Evolutionary conservation across 2,113 vertebrate species (phyloP), one percentile per base, ranked within the genome.

Genomic region (Sceloporus undulatus): DNA sequence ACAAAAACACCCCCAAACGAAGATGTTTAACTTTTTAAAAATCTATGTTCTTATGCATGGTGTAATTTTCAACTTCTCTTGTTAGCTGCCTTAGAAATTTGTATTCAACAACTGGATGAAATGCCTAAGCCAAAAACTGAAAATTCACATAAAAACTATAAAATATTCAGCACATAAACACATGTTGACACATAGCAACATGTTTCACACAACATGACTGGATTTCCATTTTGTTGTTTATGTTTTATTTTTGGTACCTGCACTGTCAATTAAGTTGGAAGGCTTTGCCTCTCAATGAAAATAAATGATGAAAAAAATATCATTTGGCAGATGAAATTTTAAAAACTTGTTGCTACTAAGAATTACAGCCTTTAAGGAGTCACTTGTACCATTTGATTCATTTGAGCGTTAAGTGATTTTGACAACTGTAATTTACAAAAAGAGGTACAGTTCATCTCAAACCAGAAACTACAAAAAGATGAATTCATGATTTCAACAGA

Each of bases 21-120:
- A 62, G 83, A 85, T 78, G 1, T 27, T 92, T 88, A 34, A 68
- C 42, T 27, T 19, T 4, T 34, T 4, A 16, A 84, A 78, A 76
- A 9, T 48, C 48, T 48, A 48, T 48, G 48, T 48, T 48, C 48
- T 48, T 48, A 6, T 6, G 48, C 48, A 48, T 48, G 48, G 48
- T 48, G 48, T 48, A 48, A 3, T 4, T 48, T 48, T 48, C 5
- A 48, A 48, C 48, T 48, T 48, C 48, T 48, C 2, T 40, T 11
- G 6, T 70, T 70, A 70, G 27, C 6, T 25, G 68, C 25, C n/a
- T 29, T 34, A 14, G n/a, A 18, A 38, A 18, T 62, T 62, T 4
- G 59, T 16, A 62, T 3, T 62, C 11, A 70, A 70, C 29, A 70
- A 25, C 23, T 29, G 18, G 9, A 25, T 70, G 29, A 70, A 70